Conservation (phyloP, 2,797 vertebrate genomes). For the Decapterus maruadsi region DNA sequence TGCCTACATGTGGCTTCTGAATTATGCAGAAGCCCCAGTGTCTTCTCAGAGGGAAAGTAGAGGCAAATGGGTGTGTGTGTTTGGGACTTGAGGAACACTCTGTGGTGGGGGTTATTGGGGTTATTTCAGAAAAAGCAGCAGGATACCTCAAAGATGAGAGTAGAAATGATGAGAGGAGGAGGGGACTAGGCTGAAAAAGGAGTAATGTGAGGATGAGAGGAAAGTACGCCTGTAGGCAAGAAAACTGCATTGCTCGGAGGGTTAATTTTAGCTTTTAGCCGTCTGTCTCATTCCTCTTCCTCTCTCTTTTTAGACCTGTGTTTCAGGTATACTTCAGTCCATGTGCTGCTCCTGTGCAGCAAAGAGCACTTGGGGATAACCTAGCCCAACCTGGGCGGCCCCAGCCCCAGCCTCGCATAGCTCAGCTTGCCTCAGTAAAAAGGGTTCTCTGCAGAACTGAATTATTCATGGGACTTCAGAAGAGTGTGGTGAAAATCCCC, state of each 20-base stretch:
- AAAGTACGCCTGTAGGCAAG: slow-evolving; percentile 13
- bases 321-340: slow-evolving; percentile 41
- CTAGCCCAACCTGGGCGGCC: slow-evolving; percentile 57
- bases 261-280: slow-evolving; percentile 20
- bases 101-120: neutral
- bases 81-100: slow-evolving; percentile 38
- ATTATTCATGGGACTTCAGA: slow-evolving; percentile 85
- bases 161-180: slow-evolving; percentile 17
- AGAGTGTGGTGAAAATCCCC: slow-evolving; percentile 80
- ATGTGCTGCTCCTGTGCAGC: slow-evolving; percentile 53
- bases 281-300: slow-evolving; percentile 10
- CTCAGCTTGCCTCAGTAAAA: slow-evolving; percentile 73
- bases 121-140: slow-evolving; percentile 47
- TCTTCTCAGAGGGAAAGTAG: slow-evolving; percentile 56
- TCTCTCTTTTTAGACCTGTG: slow-evolving; percentile 35
- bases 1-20: slow-evolving; percentile 74
- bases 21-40: slow-evolving; percentile 77
- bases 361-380: slow-evolving; percentile 68
- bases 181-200: slow-evolving; percentile 4
- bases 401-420: slow-evolving; percentile 48
- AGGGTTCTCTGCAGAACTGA: slow-evolving; percentile 84
- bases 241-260: slow-evolving; percentile 35
- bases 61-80: slow-evolving; percentile 38
- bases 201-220: neutral
- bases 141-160: slow-evolving; percentile 51